Evolutionary conservation across 2,113 vertebrate species (phyloP).

Genomic region (Salminus brasiliensis): DNA sequence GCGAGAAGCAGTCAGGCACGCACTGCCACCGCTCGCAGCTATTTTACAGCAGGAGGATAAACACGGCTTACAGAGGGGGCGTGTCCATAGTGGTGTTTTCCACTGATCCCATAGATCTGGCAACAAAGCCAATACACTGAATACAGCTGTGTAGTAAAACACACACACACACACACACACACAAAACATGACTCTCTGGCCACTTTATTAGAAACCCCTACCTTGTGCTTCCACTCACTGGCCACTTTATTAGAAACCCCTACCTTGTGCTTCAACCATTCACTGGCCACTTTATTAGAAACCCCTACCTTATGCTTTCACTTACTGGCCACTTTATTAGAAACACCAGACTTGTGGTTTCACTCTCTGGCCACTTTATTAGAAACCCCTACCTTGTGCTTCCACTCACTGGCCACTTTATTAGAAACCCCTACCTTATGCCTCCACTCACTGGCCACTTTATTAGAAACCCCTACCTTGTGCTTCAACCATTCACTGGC

Average conservation of each 20-base stretch:
- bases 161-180: not conserved
- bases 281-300: not conserved
- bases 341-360: too few species aligned
- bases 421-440: too few species aligned
- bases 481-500: too few species aligned
- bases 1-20: slow-evolving; percentile 35
- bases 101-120: slow-evolving; percentile 13
- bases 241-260: too few species aligned
- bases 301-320: too few species aligned
- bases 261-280: too few species aligned
- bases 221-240: too few species aligned
- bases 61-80: slow-evolving; percentile 7
- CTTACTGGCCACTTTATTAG: too few species aligned
- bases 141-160: too few species aligned
- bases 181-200: not conserved
- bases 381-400: too few species aligned
- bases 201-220: not conserved
- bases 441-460: not conserved
- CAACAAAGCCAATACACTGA: not conserved
- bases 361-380: not conserved
- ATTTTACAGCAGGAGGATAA: slow-evolving; percentile 10
- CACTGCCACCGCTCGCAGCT: slow-evolving; percentile 33
- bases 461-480: not conserved
- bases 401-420: too few species aligned
- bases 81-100: slow-evolving; percentile 39